phyloP scores from a whole-genome alignment of 2,113 vertebrate genomes.

The Brachionichthys hirsutus region DNA sequence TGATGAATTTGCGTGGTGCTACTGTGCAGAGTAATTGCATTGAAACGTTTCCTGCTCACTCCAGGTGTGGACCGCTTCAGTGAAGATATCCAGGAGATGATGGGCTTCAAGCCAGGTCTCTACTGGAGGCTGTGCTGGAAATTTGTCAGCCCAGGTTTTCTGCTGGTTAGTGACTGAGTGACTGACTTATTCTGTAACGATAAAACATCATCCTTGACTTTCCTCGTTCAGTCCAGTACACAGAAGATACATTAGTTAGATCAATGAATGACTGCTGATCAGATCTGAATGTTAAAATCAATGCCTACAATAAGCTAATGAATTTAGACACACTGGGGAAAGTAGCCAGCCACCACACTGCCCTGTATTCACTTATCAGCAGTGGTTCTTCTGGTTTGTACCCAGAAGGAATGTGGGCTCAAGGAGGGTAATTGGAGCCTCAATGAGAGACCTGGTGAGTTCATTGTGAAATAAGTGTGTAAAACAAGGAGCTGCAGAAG shows the following conservation, averaged over 20 bases:
- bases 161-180: constrained; percentile 82
- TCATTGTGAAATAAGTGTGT: constrained; percentile 14
- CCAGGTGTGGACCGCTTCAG: constrained; percentile 98
- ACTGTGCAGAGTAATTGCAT: background rate
- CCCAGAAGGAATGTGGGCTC: constrained; percentile 1
- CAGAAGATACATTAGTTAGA: no score
- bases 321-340: background rate
- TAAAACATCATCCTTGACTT: no score
- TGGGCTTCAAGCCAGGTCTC: constrained; percentile 98
- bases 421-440: constrained; percentile 8
- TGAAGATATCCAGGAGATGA: constrained; percentile 95
- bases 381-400: background rate
- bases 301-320: constrained; percentile 4
- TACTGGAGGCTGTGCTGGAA: constrained; percentile 99
- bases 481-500: background rate
- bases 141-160: constrained; percentile 93
- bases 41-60: constrained; percentile 33
- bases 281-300: background rate
- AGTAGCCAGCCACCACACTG: background rate
- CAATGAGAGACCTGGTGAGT: background rate
- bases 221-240: no score
- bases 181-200: no score
- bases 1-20: background rate
- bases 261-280: no score
- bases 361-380: constrained; percentile 2